Conservation (phyloP, 2,797 vertebrate species). For the Vultur gryphus region DNA sequence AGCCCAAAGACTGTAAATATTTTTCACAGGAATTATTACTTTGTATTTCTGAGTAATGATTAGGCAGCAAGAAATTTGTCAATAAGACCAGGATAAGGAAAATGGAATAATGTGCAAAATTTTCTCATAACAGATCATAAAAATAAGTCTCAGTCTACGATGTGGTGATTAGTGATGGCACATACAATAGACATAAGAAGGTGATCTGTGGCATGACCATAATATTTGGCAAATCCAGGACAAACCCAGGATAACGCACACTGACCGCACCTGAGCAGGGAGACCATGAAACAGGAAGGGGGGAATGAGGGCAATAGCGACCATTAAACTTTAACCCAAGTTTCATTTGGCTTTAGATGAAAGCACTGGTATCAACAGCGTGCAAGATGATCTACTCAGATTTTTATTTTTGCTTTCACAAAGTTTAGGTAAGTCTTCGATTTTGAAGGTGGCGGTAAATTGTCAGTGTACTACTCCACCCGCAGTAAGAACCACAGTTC, state of each 20-base stretch:
- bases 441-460: background rate
- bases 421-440: background rate
- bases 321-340: background rate
- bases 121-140: background rate
- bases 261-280: accelerated
- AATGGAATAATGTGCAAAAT: background rate
- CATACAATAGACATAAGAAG: background rate
- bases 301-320: background rate
- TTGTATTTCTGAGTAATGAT: background rate
- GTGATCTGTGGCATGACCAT: background rate
- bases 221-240: background rate
- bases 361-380: background rate
- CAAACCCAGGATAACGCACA: background rate
- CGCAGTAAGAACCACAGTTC: background rate
- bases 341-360: background rate
- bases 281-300: background rate
- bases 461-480: background rate
- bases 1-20: background rate
- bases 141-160: background rate
- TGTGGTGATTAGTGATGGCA: background rate
- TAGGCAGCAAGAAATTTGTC: background rate
- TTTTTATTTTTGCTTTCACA: background rate
- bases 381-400: background rate
- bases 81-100: background rate
- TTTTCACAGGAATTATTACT: background rate